A percentile compares a stretch with the other conserved stretches of the same genome.
Conservation (phyloP, 2,797 vertebrate species). For the Moxostoma hubbsi region DNA sequence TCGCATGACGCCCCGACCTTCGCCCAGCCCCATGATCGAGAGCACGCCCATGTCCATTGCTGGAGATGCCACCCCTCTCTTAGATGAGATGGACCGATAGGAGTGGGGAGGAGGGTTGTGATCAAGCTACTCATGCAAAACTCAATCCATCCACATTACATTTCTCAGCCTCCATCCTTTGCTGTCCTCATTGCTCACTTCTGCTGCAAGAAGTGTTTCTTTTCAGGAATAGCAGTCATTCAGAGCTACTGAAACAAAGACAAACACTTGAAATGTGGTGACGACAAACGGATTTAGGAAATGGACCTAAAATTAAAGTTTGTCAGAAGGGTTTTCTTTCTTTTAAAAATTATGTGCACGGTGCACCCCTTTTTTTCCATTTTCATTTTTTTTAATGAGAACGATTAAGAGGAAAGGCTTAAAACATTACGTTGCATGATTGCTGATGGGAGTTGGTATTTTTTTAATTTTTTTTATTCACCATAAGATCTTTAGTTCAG, state of each 20-base stretch:
- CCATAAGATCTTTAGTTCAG: constrained; percentile 14
- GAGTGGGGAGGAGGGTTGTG: constrained; percentile 55
- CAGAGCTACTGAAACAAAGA: constrained; percentile 63
- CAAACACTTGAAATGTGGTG: constrained; percentile 62
- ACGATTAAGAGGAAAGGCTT: constrained; percentile 43
- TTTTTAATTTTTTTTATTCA: too few relatives aligned
- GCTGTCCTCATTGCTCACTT: constrained; percentile 28
- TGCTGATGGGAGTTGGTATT: constrained; percentile 27
- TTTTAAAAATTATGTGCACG: constrained; percentile 54
- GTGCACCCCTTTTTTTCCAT: constrained; percentile 7
- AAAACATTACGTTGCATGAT: constrained; percentile 45
- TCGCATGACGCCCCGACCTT: constrained; percentile 93
- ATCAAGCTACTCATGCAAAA: constrained; percentile 2
- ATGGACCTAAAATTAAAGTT: constrained; percentile 74
- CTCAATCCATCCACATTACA: constrained; percentile 39
- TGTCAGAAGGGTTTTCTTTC: constrained; percentile 60
- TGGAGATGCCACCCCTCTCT: constrained; percentile 94
- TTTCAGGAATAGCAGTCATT: constrained; percentile 48
- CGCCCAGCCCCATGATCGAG: constrained; percentile 99
- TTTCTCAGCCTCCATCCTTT: constrained; percentile 32
- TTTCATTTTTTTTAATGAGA: constrained; percentile 46
- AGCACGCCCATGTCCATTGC: constrained; percentile 98
- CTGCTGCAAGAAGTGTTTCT: constrained; percentile 44
- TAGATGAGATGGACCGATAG: constrained; percentile 99
- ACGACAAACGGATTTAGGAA: constrained; percentile 70